Percentiles rank a stretch among this genome's conserved stretches.
phyloP scores from a whole-genome alignment of 2,888 invertebrate genomes.

The Embidobia sp. region DNA sequence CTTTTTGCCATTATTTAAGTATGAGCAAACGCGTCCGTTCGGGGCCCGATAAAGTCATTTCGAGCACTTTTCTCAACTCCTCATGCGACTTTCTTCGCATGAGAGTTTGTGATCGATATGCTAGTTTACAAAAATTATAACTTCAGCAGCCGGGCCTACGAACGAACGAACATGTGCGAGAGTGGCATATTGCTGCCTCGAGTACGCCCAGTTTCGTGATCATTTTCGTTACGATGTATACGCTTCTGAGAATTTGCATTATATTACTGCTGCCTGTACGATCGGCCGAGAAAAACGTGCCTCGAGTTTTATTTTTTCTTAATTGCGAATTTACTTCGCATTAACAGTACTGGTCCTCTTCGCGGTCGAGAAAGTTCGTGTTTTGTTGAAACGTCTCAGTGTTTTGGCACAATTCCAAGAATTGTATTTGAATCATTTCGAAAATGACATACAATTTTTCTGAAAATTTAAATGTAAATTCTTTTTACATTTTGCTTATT shows the following conservation, averaged over 20 bases:
- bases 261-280: conserved; percentile 18
- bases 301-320: conserved; percentile 15
- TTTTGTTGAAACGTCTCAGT: too few relatives aligned
- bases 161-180: conserved; percentile 50
- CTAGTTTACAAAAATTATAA: conserved; percentile 60
- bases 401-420: too few relatives aligned
- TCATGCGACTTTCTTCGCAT: conserved; percentile 29
- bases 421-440: too few relatives aligned
- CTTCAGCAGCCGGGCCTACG: conserved; percentile 37
- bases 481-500: too few relatives aligned
- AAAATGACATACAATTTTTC: too few relatives aligned
- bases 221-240: conserved; percentile 60
- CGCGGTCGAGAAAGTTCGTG: too few relatives aligned
- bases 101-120: conserved; percentile 36
- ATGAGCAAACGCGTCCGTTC: conserved; percentile 2
- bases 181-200: conserved; percentile 59
- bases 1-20: conserved; percentile 13
- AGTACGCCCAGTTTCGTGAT: conserved; percentile 61
- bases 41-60: conserved; percentile 7
- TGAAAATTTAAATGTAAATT: too few relatives aligned
- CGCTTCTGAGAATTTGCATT: conserved; percentile 47
- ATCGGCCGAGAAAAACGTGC: conserved; percentile 7
- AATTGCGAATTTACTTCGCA: conserved; percentile 14
- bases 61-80: background rate
- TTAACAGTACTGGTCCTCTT: too few relatives aligned